These are phyloP conservation scores for Melieria picta DNA, from an alignment of 2,888 invertebrate genomes.

Conservation along the genomic window DNA sequence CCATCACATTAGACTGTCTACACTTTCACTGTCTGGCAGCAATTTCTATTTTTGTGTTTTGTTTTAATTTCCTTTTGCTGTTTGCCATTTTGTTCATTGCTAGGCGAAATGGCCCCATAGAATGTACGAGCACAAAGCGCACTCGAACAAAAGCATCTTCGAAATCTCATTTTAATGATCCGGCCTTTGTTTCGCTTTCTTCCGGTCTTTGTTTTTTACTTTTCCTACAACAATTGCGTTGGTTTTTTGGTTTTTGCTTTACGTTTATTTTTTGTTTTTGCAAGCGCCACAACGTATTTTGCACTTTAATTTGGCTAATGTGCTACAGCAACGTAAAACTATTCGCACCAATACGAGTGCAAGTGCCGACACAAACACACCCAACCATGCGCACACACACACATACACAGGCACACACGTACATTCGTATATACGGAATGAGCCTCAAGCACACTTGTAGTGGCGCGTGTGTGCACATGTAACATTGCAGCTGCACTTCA, in stretches of 20 bases:
- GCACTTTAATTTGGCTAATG: conserved; percentile 37
- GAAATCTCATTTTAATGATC: conserved; percentile 26
- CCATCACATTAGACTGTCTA: no score
- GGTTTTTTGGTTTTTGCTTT: conserved; percentile 25
- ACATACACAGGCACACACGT: background rate
- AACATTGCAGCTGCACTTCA: conserved; percentile 16
- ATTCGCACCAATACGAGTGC: conserved; percentile 26
- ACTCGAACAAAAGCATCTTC: background rate
- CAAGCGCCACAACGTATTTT: background rate
- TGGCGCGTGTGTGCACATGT: conserved; percentile 2
- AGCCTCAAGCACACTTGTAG: background rate
- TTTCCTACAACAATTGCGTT: conserved; percentile 32
- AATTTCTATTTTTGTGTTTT: no score
- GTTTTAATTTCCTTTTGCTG: no score
- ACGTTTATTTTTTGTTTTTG: background rate
- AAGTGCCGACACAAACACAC: conserved; percentile 22
- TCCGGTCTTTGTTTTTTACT: conserved; percentile 20
- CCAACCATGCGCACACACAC: background rate
- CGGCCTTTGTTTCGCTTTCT: background rate
- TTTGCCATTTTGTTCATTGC: no score
- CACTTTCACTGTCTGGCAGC: no score
- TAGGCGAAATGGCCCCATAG: no score
- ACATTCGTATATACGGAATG: background rate
- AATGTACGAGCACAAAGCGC: no score
- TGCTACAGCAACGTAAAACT: conserved; percentile 25